A percentile compares a stretch with the other conserved stretches of the same genome.
phyloP scores from a whole-genome alignment of 2,888 invertebrate genomes.

The Lathronympha strigana region DNA sequence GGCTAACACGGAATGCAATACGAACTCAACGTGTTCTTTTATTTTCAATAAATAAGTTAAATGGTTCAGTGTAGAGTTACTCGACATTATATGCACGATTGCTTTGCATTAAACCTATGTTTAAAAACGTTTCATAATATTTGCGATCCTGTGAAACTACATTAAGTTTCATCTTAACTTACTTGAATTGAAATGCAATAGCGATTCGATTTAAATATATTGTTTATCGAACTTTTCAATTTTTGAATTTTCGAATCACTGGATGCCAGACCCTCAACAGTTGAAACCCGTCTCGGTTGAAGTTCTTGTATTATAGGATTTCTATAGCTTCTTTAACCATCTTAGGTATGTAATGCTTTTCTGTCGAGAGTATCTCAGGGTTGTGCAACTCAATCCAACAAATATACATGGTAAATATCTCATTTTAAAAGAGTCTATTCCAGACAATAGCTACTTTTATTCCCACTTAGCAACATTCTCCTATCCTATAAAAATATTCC shows the following conservation, averaged over 20 bases:
- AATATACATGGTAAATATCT: no score
- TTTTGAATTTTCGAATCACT: no score
- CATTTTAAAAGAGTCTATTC: no score
- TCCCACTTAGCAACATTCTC: not conserved
- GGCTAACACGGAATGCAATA: slow-evolving; percentile 57
- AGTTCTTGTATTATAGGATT: no score
- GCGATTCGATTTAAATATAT: not conserved
- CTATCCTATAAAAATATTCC: slow-evolving; percentile 6
- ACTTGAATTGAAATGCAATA: slow-evolving; percentile 12
- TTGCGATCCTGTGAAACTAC: slow-evolving; percentile 16
- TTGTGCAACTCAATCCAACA: no score
- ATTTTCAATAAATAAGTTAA: slow-evolving; percentile 65
- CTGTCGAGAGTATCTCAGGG: no score
- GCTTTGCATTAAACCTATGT: slow-evolving; percentile 30
- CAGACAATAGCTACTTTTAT: no score
- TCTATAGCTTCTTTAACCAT: no score
- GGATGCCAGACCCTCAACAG: no score
- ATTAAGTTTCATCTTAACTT: not conserved
- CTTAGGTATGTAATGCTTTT: no score
- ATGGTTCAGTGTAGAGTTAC: slow-evolving; percentile 49
- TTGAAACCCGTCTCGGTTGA: no score
- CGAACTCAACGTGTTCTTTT: slow-evolving; percentile 63
- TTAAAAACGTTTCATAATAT: slow-evolving; percentile 13
- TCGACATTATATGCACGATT: slow-evolving; percentile 40
- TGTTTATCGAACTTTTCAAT: not conserved